A percentile compares a stretch with the other conserved stretches of the same genome.
These are phyloP conservation scores for Colistium nudipinnis DNA, from an alignment of 2,113 vertebrate species.

Conservation along the genomic window DNA sequence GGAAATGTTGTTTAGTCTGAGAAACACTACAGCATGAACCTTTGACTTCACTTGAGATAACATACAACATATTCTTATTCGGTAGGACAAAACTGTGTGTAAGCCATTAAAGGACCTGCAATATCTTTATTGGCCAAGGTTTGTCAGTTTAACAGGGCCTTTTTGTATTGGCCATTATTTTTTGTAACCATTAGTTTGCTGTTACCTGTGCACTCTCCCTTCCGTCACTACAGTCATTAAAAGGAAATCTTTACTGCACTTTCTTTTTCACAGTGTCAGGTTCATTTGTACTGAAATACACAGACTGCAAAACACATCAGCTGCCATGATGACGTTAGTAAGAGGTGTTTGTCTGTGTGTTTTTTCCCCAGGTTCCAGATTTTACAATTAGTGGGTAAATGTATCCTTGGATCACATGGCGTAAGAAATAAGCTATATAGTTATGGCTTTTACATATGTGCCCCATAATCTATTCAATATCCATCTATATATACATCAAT, in stretches of 20 bases:
- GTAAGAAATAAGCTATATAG: not conserved
- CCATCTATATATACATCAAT: not conserved
- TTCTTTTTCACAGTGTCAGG: slow-evolving; percentile 19
- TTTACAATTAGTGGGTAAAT: not conserved
- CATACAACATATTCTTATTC: slow-evolving; percentile 18
- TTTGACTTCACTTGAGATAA: slow-evolving; percentile 21
- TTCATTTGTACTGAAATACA: slow-evolving; percentile 28
- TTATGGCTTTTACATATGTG: not conserved
- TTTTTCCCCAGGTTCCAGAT: not conserved
- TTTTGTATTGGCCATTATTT: slow-evolving; percentile 30
- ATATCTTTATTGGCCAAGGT: slow-evolving; percentile 17
- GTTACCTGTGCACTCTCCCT: slow-evolving; percentile 10
- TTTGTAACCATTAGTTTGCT: slow-evolving; percentile 22
- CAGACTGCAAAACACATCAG: not conserved
- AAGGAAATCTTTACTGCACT: slow-evolving; percentile 23
- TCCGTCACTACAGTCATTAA: slow-evolving; percentile 33
- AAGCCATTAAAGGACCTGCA: slow-evolving; percentile 8
- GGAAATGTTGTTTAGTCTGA: not conserved
- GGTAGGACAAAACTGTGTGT: not conserved
- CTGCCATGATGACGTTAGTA: not conserved
- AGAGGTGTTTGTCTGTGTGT: not conserved
- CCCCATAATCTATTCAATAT: not conserved
- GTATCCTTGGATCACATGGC: not conserved
- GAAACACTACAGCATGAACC: slow-evolving; percentile 9
- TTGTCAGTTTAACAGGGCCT: slow-evolving; percentile 36